phyloP scores from a whole-genome alignment of 2,797 vertebrate genomes.

The Salmo trutta region DNA sequence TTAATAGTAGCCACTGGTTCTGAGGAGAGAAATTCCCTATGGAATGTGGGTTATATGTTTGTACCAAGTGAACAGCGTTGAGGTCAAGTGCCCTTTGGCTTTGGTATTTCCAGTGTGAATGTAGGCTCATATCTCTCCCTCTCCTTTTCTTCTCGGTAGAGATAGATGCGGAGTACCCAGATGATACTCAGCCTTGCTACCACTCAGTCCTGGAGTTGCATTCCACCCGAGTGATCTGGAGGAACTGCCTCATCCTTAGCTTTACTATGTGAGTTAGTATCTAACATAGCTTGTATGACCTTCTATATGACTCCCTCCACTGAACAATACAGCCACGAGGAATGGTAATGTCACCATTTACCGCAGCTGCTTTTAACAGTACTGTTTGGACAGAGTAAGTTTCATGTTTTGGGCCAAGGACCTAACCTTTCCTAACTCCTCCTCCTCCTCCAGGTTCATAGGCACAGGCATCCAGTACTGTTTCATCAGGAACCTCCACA shows the following conservation, averaged over 20 bases:
- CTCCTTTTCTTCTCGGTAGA: constrained; percentile 61
- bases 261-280: constrained; percentile 82
- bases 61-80: not conserved
- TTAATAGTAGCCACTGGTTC: not conserved
- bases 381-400: not conserved
- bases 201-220: constrained; percentile 75
- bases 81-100: not conserved
- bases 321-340: not conserved
- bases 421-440: not conserved
- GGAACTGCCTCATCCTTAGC: constrained; percentile 85
- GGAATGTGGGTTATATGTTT: constrained; percentile 23
- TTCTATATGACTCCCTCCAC: not conserved
- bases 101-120: constrained; percentile 75
- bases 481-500: constrained; percentile 82
- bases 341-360: not conserved
- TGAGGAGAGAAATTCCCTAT: constrained; percentile 1
- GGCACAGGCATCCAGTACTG: constrained; percentile 86
- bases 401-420: not conserved
- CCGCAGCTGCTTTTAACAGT: not conserved
- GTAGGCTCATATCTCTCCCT: not conserved
- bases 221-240: constrained; percentile 81
- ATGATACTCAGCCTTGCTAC: constrained; percentile 63
- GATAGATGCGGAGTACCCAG: constrained; percentile 67
- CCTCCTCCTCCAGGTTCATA: constrained; percentile 76
- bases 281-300: not conserved